phyloP scores from a whole-genome alignment of 2,888 invertebrate genomes.

The Theodoxus fluviatilis region DNA sequence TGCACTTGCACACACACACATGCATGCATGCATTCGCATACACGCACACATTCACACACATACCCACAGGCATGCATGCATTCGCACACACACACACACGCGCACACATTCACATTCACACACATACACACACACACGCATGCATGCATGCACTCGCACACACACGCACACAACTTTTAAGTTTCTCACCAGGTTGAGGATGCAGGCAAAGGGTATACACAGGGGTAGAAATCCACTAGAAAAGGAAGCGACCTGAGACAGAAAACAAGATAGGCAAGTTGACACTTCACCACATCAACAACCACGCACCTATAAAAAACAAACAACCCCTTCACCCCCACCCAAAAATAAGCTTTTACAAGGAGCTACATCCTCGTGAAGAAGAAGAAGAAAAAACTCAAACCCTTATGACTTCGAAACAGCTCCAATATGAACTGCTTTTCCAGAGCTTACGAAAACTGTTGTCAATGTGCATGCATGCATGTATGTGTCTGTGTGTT shows the following conservation, averaged over 20 bases:
- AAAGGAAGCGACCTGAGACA: constrained; percentile 45
- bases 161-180: neutral
- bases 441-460: no score
- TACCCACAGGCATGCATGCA: neutral
- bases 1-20: no score
- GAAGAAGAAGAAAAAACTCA: no score
- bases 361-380: no score
- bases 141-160: no score
- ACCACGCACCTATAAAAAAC: constrained; percentile 8
- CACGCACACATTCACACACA: no score
- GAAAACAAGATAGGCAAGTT: neutral
- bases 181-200: constrained; percentile 46
- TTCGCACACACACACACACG: constrained; percentile 9
- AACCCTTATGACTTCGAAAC: no score
- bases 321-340: neutral
- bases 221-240: constrained; percentile 47
- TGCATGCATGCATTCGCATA: no score
- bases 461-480: no score
- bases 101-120: constrained; percentile 16
- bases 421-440: neutral
- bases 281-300: constrained; percentile 4
- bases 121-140: constrained; percentile 20
- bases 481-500: no score
- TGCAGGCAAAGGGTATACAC: constrained; percentile 42
- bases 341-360: neutral